Evolutionary conservation across 1,140 invertebrate species (phyloP).

Genomic region (Cyclina sinensis): DNA sequence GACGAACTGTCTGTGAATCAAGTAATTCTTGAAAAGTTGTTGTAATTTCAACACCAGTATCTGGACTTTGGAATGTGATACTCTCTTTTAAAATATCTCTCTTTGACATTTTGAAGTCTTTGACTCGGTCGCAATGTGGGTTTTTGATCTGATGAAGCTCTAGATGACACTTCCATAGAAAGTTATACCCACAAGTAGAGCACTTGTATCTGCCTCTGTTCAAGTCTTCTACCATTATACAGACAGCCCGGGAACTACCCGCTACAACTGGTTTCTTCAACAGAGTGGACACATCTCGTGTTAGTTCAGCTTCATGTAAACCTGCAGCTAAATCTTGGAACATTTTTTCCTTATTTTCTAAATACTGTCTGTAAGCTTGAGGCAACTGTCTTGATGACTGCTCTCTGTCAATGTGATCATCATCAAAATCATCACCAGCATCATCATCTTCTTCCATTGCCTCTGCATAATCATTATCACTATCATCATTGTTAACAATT

Average conservation of each 20-base stretch:
- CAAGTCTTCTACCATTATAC: conserved; percentile 29
- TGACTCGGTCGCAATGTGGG: not conserved
- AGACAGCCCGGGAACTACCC: not conserved
- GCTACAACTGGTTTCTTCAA: not conserved
- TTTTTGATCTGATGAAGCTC: conserved; percentile 41
- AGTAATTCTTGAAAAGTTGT: conserved; percentile 37
- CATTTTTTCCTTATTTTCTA: not conserved
- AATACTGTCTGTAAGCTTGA: not conserved
- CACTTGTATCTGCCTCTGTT: conserved; percentile 34
- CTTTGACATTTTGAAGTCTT: not conserved
- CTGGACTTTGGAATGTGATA: conserved; percentile 14
- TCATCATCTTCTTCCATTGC: not conserved
- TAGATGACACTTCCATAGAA: conserved; percentile 42
- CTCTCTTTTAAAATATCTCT: conserved; percentile 37
- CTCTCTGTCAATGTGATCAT: not conserved
- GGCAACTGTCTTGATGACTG: not conserved
- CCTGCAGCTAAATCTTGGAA: conserved; percentile 12
- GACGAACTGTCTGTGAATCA: not conserved
- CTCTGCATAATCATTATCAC: not conserved
- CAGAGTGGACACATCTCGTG: not conserved
- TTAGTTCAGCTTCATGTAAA: not conserved
- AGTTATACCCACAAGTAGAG: conserved; percentile 29
- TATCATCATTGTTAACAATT: conserved; percentile 6
- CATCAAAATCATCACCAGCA: not conserved
- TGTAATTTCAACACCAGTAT: conserved; percentile 34